phyloP scores from a whole-genome alignment of 2,797 vertebrate genomes.

The Chelmon rostratus region DNA sequence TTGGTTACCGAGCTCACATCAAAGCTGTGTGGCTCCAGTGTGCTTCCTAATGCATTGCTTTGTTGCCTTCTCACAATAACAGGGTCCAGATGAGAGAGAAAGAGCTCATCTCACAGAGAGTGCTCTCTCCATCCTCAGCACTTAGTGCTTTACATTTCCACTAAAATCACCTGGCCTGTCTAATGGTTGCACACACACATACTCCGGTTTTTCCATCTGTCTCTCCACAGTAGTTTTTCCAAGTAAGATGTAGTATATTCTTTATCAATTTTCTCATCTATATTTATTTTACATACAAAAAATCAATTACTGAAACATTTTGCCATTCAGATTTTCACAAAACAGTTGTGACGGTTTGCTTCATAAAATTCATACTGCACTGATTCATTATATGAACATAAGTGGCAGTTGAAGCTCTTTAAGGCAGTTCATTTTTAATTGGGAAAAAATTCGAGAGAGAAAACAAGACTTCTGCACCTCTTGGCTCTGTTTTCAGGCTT shows the following conservation, averaged over 20 bases:
- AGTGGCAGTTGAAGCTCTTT: neutral
- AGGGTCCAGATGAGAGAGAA: conserved; percentile 86
- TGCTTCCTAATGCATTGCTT: conserved; percentile 87
- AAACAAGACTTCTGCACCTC: no score
- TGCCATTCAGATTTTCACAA: conserved; percentile 16
- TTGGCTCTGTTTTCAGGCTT: no score
- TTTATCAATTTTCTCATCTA: conserved; percentile 66
- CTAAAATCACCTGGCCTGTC: conserved; percentile 86
- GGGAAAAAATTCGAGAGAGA: no score
- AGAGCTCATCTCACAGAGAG: conserved; percentile 80
- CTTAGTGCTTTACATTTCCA: conserved; percentile 86
- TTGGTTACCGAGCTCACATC: conserved; percentile 85
- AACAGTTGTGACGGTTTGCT: neutral
- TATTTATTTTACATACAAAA: conserved; percentile 57
- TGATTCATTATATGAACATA: conserved; percentile 13
- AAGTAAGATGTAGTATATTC: conserved; percentile 61
- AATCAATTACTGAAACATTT: conserved; percentile 38
- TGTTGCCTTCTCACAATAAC: conserved; percentile 87
- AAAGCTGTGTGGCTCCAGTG: conserved; percentile 84
- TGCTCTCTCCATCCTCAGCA: conserved; percentile 82
- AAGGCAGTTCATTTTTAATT: no score
- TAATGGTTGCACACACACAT: conserved; percentile 79
- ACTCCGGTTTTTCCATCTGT: conserved; percentile 68
- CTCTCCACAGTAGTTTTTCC: conserved; percentile 70
- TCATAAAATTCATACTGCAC: conserved; percentile 3